Evolutionary conservation across 2,113 vertebrate species (phyloP).

Genomic region (Tetraodon nigroviridis): DNA sequence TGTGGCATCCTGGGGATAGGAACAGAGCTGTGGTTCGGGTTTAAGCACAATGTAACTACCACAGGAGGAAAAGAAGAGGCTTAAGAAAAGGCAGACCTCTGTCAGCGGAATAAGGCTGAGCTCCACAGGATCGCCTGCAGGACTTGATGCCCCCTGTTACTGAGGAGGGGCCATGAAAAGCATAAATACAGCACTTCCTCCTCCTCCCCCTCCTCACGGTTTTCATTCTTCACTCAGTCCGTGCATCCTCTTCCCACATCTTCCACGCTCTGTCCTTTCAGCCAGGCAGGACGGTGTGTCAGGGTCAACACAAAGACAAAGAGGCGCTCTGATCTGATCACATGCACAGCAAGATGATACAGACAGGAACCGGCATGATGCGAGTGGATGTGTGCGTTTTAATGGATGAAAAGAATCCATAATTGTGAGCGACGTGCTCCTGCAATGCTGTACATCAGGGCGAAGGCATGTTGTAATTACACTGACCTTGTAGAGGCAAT

Average conservation of each 20-base stretch:
- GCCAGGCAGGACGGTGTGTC: constrained; percentile 17
- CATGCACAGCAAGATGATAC: constrained; percentile 10
- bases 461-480: constrained; percentile 53
- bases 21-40: constrained; percentile 48
- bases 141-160: constrained; percentile 63
- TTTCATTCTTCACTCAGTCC: constrained; percentile 44
- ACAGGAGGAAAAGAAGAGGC: constrained; percentile 36
- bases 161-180: constrained; percentile 56
- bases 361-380: constrained; percentile 1
- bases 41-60: constrained; percentile 48
- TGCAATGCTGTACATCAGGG: constrained; percentile 33
- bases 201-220: constrained; percentile 53
- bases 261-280: constrained; percentile 1
- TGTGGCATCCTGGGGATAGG: constrained; percentile 34
- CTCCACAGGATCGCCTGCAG: constrained; percentile 53
- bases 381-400: not conserved
- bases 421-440: constrained; percentile 40
- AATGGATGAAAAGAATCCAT: constrained; percentile 9
- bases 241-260: constrained; percentile 20
- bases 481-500: constrained; percentile 62
- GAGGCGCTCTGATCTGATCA: constrained; percentile 15
- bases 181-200: constrained; percentile 67
- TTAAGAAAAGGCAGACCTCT: constrained; percentile 41
- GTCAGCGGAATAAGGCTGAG: constrained; percentile 50
- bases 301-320: constrained; percentile 25